Conservation (phyloP, 2,113 vertebrate species). For the Tetrax tetrax region DNA sequence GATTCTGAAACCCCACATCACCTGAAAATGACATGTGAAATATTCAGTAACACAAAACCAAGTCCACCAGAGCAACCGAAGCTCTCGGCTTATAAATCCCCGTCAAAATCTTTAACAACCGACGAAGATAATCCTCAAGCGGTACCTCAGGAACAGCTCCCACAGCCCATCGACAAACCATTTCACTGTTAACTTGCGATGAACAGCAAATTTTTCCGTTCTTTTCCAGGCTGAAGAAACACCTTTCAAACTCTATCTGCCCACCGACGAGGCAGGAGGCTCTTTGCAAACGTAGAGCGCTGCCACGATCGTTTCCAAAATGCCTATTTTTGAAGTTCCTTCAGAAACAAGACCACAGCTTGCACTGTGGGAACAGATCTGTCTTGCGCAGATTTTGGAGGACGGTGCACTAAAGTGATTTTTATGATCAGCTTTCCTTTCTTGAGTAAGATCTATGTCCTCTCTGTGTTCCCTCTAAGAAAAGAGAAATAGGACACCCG, state of each 20-base stretch:
- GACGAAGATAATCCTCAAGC: not conserved
- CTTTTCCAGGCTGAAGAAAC: not conserved
- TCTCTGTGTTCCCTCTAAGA: not conserved
- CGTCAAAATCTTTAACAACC: not conserved
- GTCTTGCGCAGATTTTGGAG: not conserved
- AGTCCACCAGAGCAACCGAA: not conserved
- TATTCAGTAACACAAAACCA: not conserved
- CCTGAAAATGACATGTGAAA: not conserved
- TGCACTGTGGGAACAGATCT: accelerated
- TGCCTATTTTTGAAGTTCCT: not conserved
- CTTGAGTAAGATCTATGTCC: not conserved
- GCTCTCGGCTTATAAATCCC: not conserved
- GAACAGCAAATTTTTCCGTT: not conserved
- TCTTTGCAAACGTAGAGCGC: accelerated
- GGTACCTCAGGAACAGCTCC: not conserved
- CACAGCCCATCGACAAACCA: not conserved
- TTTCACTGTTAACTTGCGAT: not conserved
- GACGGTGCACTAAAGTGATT: not conserved
- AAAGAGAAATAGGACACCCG: not conserved
- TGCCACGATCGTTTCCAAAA: not conserved
- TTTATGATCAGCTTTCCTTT: not conserved
- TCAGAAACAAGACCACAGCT: not conserved
- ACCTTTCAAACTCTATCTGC: not conserved
- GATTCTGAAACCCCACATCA: not conserved
- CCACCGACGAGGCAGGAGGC: not conserved